Base-by-base conservation (phyloP, 2,888 invertebrate genomes). In the Fragum fragum region DNA sequence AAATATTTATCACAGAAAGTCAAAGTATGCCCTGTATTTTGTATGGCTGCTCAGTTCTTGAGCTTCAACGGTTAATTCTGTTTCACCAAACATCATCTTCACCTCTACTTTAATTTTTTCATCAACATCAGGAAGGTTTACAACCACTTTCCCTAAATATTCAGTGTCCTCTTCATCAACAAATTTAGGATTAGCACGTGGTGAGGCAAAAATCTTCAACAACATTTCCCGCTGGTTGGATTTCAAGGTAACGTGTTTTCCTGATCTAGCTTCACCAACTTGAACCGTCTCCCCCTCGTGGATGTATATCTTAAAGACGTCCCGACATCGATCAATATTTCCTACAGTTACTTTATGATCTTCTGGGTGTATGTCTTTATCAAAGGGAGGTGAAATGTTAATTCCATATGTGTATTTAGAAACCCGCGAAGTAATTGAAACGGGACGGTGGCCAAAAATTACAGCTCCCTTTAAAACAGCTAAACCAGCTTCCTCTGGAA, bases 71-170 rank as follows among this genome's bases (percentile, higher is more conserved):
- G 80, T 85, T n/a, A 89, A 68, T 55, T 89, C 89, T 7, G 89
- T 88, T 73, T 87, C 88, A 2, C 89, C 88, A 79, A 89, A 87
- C 81, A 88, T 87, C 87, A 89, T 88, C 5, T 78, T 87, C 14
- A 89, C 87, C 63, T 87, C 87, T 7, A 88, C 88, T 36, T 82
- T 79, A 0, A 89, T 77, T 52, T 73, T 79, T 3, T 88, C 85
- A 11, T 83, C 77, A 0, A 73, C 59, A 14, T 87, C 87, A 7
- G 89, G 89, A 28, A 88, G 73, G 39, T 85, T 73, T 0, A 89
- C 87, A 2, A 86, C 79, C 0, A 89, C 77, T 42, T 81, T 79
- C 14, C 89, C 89, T n/a, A 89, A 76, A 47, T 79, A 85, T 66
- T 87, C 85, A 32, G 81, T 79, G n/a, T 79, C 81, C 21, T 76